Evolutionary conservation across 2,888 invertebrate genomes (phyloP), one percentile per base, ranked within the genome.

Genomic region (Sclerodermus sp.): DNA sequence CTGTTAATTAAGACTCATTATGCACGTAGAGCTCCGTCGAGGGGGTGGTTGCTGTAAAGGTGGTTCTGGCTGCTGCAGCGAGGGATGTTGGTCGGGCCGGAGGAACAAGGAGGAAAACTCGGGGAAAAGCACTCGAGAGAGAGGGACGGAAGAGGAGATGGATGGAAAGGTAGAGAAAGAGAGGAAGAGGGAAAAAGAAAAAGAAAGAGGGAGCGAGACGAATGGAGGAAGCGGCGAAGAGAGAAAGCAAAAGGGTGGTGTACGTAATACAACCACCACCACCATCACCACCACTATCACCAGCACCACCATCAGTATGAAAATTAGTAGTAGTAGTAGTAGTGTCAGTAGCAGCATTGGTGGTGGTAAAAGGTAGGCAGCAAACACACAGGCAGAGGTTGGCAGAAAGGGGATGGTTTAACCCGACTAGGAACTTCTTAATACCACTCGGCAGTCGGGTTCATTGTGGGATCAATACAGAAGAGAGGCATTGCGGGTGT

Each of bases 1-100:
- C 77, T 77, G 77, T 77, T 77, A 77, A 77, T 77, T 76, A 75
- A 76, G 77, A 77, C 75, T 77, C 74, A 77, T 76, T 77, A 76
- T 70, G 67, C 68, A 62, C 60, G 61, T 45, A 56, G 51, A 53
- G 45, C 39, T 23, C 38, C 34, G 30, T 36, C 13, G 16, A 32
- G 31, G 14, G 38, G 38, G 38, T 23, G 8, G 3, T 23, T 23
- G 3, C 23, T 23, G 8, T 8, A 23, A 38, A 18, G 17, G 32
- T 15, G 42, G 39, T 31, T 18, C 29, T 50, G 51, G n/a, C 52
- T 52, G 18, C 29, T 23, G 42, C 13, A 49, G 42, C 9, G 37
- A 49, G 53, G 49, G 46, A 50, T 46, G 48, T 51, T 30, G 45
- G 29, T 29, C 47, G 49, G 49, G 30, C 41, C 44, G 57, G 48